Evolutionary conservation across 2,888 invertebrate species (phyloP), one percentile per base, ranked within the genome.

Genomic region (Watsonalla cultraria): DNA sequence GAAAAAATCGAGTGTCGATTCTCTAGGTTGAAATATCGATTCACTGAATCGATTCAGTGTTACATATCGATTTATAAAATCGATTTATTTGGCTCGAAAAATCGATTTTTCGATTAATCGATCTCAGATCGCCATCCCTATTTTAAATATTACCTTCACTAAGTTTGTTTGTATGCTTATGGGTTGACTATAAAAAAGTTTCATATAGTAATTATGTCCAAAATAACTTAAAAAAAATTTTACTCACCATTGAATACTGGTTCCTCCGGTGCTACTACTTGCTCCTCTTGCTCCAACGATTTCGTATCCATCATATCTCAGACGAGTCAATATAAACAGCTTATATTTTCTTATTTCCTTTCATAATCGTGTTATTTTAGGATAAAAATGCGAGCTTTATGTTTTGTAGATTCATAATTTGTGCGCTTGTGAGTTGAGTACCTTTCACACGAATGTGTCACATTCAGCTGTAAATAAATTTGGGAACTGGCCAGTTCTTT

Each of bases 401-500:
- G 68, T 24, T 37, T 76, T 77, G 69, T 72, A 76, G 80, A 72
- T 74, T 69, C 74, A 76, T 79, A 74, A 71, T 80, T 79, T 77
- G 64, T 61, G 68, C 65, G 74, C 65, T 58, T 59, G 47, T 49
- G 57, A 62, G 24, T 24, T 24, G 24, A 24, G 24, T 24, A 24
- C 24, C 2, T 24, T 24, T 70, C 60, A 60, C 54, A 57, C 53
- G 59, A 61, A 68, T 62, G 59, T 52, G 60, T 70, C 76, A 72
- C 75, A 76, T 78, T 78, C 66, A 68, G 64, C 77, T 78, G 77
- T 77, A 82, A 83, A 82, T 83, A 82, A 77, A 74, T 74, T 83
- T 84, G 80, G 80, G 76, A 79, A 84, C 75, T 74, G 77, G 84
- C 84, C 84, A 85, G 84, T 82, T 78, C 74, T 77, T 78, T 82